Evolutionary conservation across 2,888 invertebrate genomes (phyloP).

Genomic region (Microctonus aethiopoides): DNA sequence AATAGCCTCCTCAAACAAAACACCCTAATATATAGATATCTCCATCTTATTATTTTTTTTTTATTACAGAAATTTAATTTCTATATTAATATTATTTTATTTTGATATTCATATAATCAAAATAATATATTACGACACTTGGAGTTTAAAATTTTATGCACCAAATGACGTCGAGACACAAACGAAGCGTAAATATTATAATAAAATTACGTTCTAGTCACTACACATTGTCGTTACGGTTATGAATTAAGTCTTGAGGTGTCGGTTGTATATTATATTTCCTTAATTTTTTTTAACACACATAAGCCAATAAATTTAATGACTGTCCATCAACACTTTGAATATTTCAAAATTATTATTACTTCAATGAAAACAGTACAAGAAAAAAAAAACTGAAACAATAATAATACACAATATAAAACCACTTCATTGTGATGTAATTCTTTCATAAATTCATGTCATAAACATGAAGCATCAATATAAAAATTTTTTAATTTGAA

Average conservation of each 20-base stretch:
- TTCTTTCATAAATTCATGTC: not conserved
- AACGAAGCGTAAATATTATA: not conserved
- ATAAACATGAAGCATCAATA: not conserved
- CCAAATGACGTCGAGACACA: conserved; percentile 7
- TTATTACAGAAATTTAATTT: no score
- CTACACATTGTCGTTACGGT: conserved; percentile 13
- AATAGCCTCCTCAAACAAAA: no score
- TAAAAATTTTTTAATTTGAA: not conserved
- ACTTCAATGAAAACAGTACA: not conserved
- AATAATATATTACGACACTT: not conserved
- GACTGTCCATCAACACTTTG: not conserved
- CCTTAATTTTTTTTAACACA: not conserved
- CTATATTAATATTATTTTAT: no score
- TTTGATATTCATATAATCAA: not conserved
- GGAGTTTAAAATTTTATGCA: not conserved
- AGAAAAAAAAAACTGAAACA: no score
- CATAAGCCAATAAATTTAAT: conserved; percentile 6
- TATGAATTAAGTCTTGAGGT: not conserved
- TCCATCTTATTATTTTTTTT: no score
- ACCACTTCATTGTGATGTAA: not conserved
- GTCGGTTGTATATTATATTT: conserved; percentile 1
- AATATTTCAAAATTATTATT: not conserved
- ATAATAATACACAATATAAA: not conserved
- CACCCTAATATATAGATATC: no score
- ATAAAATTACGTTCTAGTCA: conserved; percentile 20